A percentile compares a stretch with the other conserved stretches of the same genome.
Evolutionary conservation across 1,140 invertebrate species (phyloP).

Genomic region (Drosophila albomicans): DNA sequence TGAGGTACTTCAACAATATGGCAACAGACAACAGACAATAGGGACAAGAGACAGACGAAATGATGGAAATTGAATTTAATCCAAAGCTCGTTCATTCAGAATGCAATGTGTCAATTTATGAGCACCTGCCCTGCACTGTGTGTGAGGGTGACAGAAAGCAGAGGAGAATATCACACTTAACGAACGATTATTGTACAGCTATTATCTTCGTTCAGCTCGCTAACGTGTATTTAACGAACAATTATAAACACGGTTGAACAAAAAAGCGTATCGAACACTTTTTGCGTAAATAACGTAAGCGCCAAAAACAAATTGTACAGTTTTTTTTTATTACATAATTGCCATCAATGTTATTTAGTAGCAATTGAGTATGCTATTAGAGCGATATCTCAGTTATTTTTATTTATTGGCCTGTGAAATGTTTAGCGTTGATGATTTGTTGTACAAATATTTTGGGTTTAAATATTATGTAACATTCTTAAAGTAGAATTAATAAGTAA

Average conservation of each 20-base stretch:
- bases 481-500: too few relatives aligned
- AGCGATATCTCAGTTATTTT: too few relatives aligned
- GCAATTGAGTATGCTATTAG: too few relatives aligned
- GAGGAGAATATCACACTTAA: neutral
- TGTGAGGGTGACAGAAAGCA: neutral
- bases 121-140: neutral
- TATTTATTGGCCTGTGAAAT: too few relatives aligned
- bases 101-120: slow-evolving; percentile 23
- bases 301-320: too few relatives aligned
- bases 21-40: slow-evolving; percentile 32
- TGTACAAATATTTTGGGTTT: too few relatives aligned
- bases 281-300: too few relatives aligned
- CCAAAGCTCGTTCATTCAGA: slow-evolving; percentile 16
- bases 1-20: slow-evolving; percentile 36
- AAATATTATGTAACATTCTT: too few relatives aligned
- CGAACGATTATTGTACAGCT: neutral
- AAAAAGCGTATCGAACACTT: too few relatives aligned
- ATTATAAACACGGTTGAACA: neutral
- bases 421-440: too few relatives aligned
- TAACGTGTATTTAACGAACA: neutral
- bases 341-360: too few relatives aligned
- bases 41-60: slow-evolving; percentile 40
- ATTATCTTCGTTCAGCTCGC: neutral
- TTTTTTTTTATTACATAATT: too few relatives aligned
- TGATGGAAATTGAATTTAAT: slow-evolving; percentile 55